A percentile compares a stretch with the other conserved stretches of the same genome.
These are phyloP conservation scores for Clarias gariepinus DNA, from an alignment of 2,113 vertebrate species.

Conservation along the genomic window DNA sequence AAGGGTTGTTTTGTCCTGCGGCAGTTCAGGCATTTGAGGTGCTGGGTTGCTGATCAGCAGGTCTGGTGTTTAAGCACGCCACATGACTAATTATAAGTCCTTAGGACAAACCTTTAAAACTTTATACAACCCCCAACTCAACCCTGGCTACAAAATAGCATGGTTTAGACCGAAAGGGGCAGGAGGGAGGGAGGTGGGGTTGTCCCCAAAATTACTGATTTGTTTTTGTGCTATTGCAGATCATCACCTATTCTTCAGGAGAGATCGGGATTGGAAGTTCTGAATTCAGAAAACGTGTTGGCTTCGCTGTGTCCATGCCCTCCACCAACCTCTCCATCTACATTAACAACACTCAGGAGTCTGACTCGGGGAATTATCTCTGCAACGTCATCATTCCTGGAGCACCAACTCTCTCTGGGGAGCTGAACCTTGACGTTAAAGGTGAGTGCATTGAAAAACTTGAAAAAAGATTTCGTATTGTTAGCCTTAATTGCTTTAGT, in stretches of 20 bases:
- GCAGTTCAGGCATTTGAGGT: too few species aligned
- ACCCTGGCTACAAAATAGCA: too few species aligned
- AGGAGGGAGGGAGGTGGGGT: too few species aligned
- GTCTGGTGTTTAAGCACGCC: too few species aligned
- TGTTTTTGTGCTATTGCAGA: conserved; percentile 62
- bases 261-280: conserved; percentile 65
- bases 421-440: conserved; percentile 79
- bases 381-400: conserved; percentile 79
- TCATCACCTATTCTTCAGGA: conserved; percentile 76
- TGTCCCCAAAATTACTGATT: background rate
- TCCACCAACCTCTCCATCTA: conserved; percentile 82
- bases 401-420: conserved; percentile 54
- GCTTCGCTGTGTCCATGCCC: conserved; percentile 75
- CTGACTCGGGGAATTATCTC: conserved; percentile 80
- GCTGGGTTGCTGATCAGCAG: too few species aligned
- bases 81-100: too few species aligned
- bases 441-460: conserved; percentile 65
- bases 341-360: conserved; percentile 81
- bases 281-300: conserved; percentile 68
- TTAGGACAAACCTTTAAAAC: too few species aligned
- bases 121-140: too few species aligned
- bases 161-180: too few species aligned
- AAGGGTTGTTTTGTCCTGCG: background rate
- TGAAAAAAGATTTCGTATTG: background rate
- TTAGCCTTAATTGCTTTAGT: background rate